Evolutionary conservation across 2,797 vertebrate genomes (phyloP).

Genomic region (Pseudochromis fuscus): DNA sequence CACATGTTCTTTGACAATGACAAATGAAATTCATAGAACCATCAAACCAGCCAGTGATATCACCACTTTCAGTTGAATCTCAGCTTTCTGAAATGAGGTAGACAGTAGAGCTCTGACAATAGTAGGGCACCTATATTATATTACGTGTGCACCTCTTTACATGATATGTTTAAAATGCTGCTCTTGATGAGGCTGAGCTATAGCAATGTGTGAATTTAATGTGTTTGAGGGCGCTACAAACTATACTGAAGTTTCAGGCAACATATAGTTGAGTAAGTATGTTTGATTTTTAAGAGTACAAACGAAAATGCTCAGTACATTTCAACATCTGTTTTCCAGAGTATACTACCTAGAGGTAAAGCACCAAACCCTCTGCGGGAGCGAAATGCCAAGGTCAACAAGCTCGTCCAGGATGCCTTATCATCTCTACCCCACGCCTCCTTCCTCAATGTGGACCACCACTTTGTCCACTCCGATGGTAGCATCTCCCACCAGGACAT

Average conservation of each 20-base stretch:
- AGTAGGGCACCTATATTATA: background rate
- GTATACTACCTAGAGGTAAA: constrained; percentile 90
- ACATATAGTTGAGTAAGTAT: background rate
- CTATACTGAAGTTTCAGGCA: constrained; percentile 11
- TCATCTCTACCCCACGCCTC: constrained; percentile 83
- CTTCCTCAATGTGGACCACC: constrained; percentile 89
- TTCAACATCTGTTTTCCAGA: constrained; percentile 75
- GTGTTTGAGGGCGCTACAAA: background rate
- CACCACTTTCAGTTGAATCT: constrained; percentile 8
- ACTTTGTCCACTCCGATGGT: constrained; percentile 90
- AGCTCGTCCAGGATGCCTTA: constrained; percentile 84
- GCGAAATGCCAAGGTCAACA: constrained; percentile 87
- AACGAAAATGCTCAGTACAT: background rate
- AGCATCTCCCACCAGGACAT: constrained; percentile 94
- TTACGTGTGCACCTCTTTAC: background rate
- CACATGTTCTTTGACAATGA: constrained; percentile 15
- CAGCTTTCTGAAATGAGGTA: constrained; percentile 18
- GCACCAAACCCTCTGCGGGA: constrained; percentile 89
- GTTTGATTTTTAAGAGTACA: background rate
- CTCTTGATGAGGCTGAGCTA: background rate
- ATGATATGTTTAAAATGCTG: background rate
- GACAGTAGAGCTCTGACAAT: background rate
- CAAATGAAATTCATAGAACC: constrained; percentile 34
- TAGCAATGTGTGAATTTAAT: no score
- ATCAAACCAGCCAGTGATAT: constrained; percentile 8